Evolutionary conservation across 2,888 invertebrate genomes (phyloP), one percentile per base, ranked within the genome.

Genomic region (Morpho achilles): DNA sequence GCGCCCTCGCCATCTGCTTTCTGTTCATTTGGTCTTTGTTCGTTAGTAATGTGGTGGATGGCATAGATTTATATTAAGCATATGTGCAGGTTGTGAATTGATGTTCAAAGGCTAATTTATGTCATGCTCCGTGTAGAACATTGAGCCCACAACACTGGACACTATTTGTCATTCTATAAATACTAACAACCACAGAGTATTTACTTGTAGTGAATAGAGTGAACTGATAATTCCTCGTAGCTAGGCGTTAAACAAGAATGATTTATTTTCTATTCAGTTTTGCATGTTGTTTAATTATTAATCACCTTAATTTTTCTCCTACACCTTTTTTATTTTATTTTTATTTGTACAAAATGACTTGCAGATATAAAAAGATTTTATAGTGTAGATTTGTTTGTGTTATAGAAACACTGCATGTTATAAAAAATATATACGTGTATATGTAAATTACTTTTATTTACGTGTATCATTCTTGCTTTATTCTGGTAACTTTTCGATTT

Each of bases 111-210:
- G 83, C 84, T 84, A 80, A 79, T 76, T 67, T 71, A 69, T 71
- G 78, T 84, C 80, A 84, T 82, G 86, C 85, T 84, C 82, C 77
- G 75, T 76, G 83, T 88, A 87, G 86, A 87, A 88, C 87, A 81
- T 83, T 87, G 85, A 87, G 85, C 84, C 87, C 88, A 84, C 87
- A 84, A 84, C 72, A 63, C 67, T 52, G 64, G 53, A 62, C 60
- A 54, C 60, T 70, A 72, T 70, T 76, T 75, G 76, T 75, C 75
- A 69, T 70, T 69, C 48, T 61, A 57, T 74, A 63, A 70, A 67
- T 77, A 86, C 84, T 84, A 85, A 87, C 83, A 77, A 74, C 77
- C 82, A 85, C 82, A 65, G 67, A 70, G 71, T 73, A 69, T 65
- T 79, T 84, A 85, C 82, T 71, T 53, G 59, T 73, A 73, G 71